Evolutionary conservation across 2,888 invertebrate species (phyloP).

Genomic region (Plebejus anna): DNA sequence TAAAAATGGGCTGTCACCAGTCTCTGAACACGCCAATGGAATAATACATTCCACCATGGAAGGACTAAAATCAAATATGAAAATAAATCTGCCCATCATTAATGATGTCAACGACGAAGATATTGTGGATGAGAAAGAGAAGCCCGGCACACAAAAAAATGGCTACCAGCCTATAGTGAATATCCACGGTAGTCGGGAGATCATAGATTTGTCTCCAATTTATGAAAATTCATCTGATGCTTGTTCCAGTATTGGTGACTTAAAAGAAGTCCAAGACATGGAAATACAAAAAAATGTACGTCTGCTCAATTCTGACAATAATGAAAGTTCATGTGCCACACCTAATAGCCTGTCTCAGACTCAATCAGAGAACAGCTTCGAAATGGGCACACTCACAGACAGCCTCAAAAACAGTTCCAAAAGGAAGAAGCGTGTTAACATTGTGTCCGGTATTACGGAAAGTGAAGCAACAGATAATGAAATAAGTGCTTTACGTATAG

Average conservation of each 20-base stretch:
- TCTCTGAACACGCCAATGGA: slow-evolving; percentile 68
- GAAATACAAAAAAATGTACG: slow-evolving; percentile 62
- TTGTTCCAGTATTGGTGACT: slow-evolving; percentile 72
- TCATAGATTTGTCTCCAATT: slow-evolving; percentile 73
- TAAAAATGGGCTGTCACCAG: slow-evolving; percentile 69
- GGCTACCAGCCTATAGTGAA: slow-evolving; percentile 64
- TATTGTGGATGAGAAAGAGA: slow-evolving; percentile 51
- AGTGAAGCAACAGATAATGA: slow-evolving; percentile 66
- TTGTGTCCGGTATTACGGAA: slow-evolving; percentile 75
- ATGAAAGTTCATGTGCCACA: slow-evolving; percentile 66
- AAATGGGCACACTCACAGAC: slow-evolving; percentile 68
- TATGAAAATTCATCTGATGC: slow-evolving; percentile 77
- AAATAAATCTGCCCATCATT: slow-evolving; percentile 70
- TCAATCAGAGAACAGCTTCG: slow-evolving; percentile 73
- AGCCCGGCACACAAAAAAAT: slow-evolving; percentile 55
- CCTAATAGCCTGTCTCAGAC: slow-evolving; percentile 72
- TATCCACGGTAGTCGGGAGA: slow-evolving; percentile 63
- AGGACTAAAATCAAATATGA: slow-evolving; percentile 70
- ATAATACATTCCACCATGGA: slow-evolving; percentile 71
- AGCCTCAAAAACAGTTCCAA: slow-evolving; percentile 70
- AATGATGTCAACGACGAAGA: slow-evolving; percentile 77
- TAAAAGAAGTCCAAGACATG: slow-evolving; percentile 58
- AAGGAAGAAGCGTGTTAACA: slow-evolving; percentile 82
- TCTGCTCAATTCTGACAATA: slow-evolving; percentile 58
- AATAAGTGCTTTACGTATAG: slow-evolving; percentile 59